Base-by-base conservation (phyloP, 1,140 invertebrate genomes). In the Sinella curviseta region DNA sequence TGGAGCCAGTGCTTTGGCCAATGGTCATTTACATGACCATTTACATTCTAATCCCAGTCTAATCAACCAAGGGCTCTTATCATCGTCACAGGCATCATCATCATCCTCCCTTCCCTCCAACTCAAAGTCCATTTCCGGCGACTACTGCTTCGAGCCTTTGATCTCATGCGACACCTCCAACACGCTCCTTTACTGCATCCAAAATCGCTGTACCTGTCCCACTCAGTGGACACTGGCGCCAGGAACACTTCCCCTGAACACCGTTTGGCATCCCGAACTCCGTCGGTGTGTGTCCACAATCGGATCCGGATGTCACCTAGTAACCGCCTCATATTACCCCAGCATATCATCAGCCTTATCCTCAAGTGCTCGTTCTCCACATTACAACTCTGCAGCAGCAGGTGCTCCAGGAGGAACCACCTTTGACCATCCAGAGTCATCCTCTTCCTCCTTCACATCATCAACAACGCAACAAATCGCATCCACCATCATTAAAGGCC, bases 251-350 rank as follows among this genome's bases (percentile, higher is more conserved):
- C 78, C 78, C 3, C 54, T 80, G 60, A 80, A 80, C 39, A 80
- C 78, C 20, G 74, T 80, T 1, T 80, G 78, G 78, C 60, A 80
- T 54, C 57, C 78, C 2, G 74, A 39, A 33, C 24, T 70, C 1
- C 20, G 30, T 0, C 74, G 74, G 26, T 80, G 78, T 35, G 60
- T 80, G 14, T 57, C 74, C 26, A 2, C 75, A 28, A 24, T 77
- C 17, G 78, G 75, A 0, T 80, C 78, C n/a, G 78, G 78, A 1
- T 80, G 78, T 55, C 78, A 80, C n/a, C 33, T 77, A 3, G n/a
- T 35, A 2, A 20, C 74, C 3, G 36, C 74, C 34, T 34, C 31
- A 3, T 12, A 20, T 12, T 12, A 20, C 20, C 39, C 20, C 39
- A 48, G 8, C 39, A 48, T 48, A 48, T 26, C 16, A 4, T n/a